Evolutionary conservation across 2,113 vertebrate genomes (phyloP).

Genomic region (Neodon shergylaensis): DNA sequence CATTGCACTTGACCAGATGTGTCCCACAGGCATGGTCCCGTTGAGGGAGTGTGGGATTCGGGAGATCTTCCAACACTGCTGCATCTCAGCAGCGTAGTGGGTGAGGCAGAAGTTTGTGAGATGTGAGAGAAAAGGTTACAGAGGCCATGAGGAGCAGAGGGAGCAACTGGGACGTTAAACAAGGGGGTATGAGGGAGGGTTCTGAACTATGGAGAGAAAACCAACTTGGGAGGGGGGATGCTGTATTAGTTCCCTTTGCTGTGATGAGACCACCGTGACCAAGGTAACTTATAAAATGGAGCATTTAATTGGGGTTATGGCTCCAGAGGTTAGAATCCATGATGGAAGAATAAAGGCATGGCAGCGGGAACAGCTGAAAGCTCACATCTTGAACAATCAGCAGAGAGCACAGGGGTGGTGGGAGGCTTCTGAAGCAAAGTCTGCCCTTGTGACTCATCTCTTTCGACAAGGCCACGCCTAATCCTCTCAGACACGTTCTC

Average conservation of each 20-base stretch:
- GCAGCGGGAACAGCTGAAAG: background rate
- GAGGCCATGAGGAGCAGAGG: background rate
- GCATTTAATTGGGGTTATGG: background rate
- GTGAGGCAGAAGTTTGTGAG: background rate
- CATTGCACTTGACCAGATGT: background rate
- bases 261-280: background rate
- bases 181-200: fast-evolving
- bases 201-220: background rate
- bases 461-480: background rate
- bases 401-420: background rate
- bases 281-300: too few relatives aligned
- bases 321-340: background rate
- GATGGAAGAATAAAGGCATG: background rate
- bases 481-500: background rate
- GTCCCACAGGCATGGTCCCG: fast-evolving
- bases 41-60: background rate
- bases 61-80: background rate
- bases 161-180: background rate
- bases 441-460: background rate
- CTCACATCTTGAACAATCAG: too few relatives aligned
- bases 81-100: fast-evolving
- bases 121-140: background rate
- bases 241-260: background rate
- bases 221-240: background rate
- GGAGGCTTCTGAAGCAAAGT: background rate